Base-by-base conservation (phyloP, 2,797 vertebrate genomes). In the Phrynocephalus forsythii region DNA sequence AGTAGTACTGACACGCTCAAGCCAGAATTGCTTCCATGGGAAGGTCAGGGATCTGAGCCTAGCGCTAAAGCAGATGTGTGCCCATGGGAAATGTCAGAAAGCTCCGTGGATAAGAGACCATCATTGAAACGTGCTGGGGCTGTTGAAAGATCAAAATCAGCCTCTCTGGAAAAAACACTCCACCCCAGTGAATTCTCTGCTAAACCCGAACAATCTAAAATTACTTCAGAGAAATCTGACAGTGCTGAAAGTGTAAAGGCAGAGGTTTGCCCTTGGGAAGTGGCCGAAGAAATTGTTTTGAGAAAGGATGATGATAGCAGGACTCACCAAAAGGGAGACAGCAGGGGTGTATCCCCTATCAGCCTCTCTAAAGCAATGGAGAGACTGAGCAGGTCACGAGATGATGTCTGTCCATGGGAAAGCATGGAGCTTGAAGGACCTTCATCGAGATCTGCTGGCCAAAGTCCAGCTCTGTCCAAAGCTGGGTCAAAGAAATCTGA, bases 241-340 rank as follows among this genome's bases (percentile, higher is more conserved):
- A 89, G 15, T 0, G 1, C 0, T 0, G 73, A 88, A 22, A 94
- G 92, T 79, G 95, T 95, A 1, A 96, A 94, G 68, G 97, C 97
- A 63, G 96, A 97, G 72, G 72, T 97, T 92, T 97, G 96, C 90
- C 97, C 97, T 3, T 98, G 97, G 97, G 96, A 96, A 52, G 87
- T 96, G 82, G 20, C 56, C n/a, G 88, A 96, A 66, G 87, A 50
- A 48, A 83, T 1, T 3, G 50, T 68, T 76, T 24, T 77, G 68
- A 84, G 78, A 71, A 72, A 0, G 18, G 81, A 71, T 20, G 50
- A 69, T 2, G 71, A 85, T 71, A 5, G 33, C n/a, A 38, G 77
- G 33, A 38, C 76, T 48, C 24, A 44, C 52, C 33, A 80, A 20
- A 60, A 10, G 0, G 7, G 83, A 3, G 66, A 38, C 60, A 69